phyloP scores from a whole-genome alignment of 2,888 invertebrate species.

The Lamproptera curius region DNA sequence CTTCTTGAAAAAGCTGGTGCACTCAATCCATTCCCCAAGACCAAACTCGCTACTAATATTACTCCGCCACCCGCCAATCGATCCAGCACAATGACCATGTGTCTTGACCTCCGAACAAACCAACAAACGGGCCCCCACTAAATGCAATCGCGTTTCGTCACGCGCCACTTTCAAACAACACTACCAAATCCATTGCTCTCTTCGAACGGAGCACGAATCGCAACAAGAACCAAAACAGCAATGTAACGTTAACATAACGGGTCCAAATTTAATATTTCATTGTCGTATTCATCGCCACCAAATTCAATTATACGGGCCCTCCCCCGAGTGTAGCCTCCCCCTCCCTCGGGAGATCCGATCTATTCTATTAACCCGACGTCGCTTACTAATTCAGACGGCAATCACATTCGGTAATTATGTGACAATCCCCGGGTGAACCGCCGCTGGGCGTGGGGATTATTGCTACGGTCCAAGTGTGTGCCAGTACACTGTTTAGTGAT shows the following conservation, averaged over 20 bases:
- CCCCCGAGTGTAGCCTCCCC: constrained; percentile 29
- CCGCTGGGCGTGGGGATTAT: background rate
- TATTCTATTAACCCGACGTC: constrained; percentile 51
- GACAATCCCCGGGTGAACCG: constrained; percentile 44
- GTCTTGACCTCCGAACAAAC: constrained; percentile 39
- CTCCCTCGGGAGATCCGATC: constrained; percentile 28
- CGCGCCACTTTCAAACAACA: constrained; percentile 16
- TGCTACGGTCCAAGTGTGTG: constrained; percentile 3
- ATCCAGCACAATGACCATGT: constrained; percentile 32
- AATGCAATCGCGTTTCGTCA: constrained; percentile 35
- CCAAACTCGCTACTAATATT: too few species aligned
- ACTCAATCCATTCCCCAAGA: too few species aligned
- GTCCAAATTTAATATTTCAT: constrained; percentile 72
- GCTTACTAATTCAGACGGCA: constrained; percentile 72
- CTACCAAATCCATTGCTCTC: background rate
- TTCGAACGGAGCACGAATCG: background rate
- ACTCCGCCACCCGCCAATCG: constrained; percentile 22
- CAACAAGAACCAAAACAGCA: constrained; percentile 5
- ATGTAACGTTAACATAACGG: constrained; percentile 35
- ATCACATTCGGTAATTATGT: constrained; percentile 70
- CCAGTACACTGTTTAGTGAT: too few species aligned
- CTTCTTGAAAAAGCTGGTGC: too few species aligned
- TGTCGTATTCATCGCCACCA: constrained; percentile 72
- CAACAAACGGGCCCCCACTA: constrained; percentile 13
- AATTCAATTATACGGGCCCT: constrained; percentile 67